Evolutionary conservation across 1,140 invertebrate genomes (phyloP).

Genomic region (Pogonognathellus flavescens): DNA sequence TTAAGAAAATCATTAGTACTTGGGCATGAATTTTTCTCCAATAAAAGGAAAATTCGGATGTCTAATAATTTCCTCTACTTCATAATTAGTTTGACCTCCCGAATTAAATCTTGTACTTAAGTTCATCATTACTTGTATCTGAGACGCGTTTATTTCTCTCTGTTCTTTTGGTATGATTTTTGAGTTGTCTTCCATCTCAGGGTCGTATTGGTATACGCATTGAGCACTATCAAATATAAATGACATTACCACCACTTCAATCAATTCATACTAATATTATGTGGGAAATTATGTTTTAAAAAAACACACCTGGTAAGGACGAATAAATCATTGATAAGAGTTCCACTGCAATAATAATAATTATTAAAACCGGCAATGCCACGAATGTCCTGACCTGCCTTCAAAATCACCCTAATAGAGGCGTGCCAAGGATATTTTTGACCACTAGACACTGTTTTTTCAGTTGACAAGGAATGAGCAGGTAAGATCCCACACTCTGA

Average conservation of each 20-base stretch:
- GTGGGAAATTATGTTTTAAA: background rate
- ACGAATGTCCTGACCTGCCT: background rate
- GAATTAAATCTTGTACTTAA: background rate
- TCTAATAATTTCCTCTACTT: background rate
- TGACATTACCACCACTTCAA: background rate
- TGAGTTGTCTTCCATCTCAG: background rate
- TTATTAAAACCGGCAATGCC: background rate
- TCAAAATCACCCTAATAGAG: background rate
- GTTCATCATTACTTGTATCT: background rate
- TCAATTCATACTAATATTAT: background rate
- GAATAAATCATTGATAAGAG: background rate
- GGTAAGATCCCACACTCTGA: background rate
- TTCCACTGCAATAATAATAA: slow-evolving; percentile 7
- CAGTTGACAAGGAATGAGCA: background rate
- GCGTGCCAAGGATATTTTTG: background rate
- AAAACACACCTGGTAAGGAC: background rate
- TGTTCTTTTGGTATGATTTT: too few relatives aligned
- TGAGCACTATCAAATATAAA: background rate
- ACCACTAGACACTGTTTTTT: background rate
- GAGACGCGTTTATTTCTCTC: background rate
- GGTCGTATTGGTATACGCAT: slow-evolving; percentile 3
- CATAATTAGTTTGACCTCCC: background rate
- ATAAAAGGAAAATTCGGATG: background rate
- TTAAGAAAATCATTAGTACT: background rate
- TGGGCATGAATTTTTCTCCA: background rate